Percentiles rank a stretch among this genome's conserved stretches.
Conservation (phyloP, 2,888 invertebrate genomes). For the Brenthis daphne region DNA sequence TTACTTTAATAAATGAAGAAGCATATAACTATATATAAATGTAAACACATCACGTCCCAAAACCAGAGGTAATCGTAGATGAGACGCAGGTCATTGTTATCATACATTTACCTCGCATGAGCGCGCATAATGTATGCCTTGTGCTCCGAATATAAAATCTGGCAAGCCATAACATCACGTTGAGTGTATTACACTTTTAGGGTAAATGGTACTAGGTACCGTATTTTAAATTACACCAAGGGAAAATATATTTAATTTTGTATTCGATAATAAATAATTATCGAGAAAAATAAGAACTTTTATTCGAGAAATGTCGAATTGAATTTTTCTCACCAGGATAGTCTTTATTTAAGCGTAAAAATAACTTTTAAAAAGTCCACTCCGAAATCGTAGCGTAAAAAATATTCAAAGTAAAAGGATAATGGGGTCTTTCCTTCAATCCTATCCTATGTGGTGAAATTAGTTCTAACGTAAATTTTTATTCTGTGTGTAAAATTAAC, state of each 20-base stretch:
- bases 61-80: slow-evolving; percentile 15
- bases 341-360: no score
- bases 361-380: no score
- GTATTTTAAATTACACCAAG: slow-evolving; percentile 24
- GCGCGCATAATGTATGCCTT: slow-evolving; percentile 28
- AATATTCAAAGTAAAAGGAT: no score
- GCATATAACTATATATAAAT: background rate
- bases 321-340: no score
- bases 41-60: slow-evolving; percentile 4
- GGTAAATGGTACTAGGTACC: slow-evolving; percentile 24
- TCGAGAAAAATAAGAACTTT: no score
- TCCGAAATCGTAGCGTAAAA: no score
- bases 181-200: slow-evolving; percentile 36
- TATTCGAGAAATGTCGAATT: no score
- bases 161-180: slow-evolving; percentile 22
- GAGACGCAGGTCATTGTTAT: slow-evolving; percentile 27
- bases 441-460: no score
- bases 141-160: slow-evolving; percentile 27
- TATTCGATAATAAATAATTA: no score
- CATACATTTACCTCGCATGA: slow-evolving; percentile 29
- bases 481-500: no score
- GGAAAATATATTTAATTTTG: background rate
- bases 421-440: no score
- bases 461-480: no score
- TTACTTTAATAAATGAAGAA: background rate